These are phyloP conservation scores for Sebastes trivittatus DNA, from an alignment of 2,797 vertebrate species.

Conservation along the genomic window DNA sequence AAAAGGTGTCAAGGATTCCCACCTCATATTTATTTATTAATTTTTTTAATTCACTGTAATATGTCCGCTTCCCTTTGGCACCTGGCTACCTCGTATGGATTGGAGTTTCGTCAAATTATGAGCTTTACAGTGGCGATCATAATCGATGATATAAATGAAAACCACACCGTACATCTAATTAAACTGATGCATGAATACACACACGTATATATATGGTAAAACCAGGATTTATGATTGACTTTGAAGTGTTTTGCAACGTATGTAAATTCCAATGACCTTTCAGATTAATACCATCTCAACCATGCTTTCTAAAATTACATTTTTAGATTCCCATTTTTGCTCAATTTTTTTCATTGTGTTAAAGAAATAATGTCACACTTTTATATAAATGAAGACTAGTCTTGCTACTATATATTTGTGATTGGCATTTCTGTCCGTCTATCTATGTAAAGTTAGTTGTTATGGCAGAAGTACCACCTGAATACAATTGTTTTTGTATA, in stretches of 20 bases:
- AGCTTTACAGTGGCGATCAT: constrained; percentile 34
- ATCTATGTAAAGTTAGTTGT: not conserved
- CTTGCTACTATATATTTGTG: not conserved
- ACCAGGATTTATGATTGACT: constrained; percentile 43
- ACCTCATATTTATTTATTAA: constrained; percentile 42
- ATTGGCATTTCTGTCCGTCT: not conserved
- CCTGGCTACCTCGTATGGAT: not conserved
- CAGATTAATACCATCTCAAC: constrained; percentile 1
- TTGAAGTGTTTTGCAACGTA: constrained; percentile 9
- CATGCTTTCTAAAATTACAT: not conserved
- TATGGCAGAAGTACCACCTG: not conserved
- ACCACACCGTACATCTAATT: constrained; percentile 30
- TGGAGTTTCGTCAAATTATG: constrained; percentile 24
- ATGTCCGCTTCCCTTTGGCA: not conserved
- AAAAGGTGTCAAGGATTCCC: constrained; percentile 74
- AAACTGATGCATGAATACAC: constrained; percentile 27
- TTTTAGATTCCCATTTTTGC: not conserved
- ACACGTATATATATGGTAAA: not conserved
- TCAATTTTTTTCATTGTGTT: not conserved
- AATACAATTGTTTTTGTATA: constrained; percentile 31
- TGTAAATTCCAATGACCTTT: constrained; percentile 19
- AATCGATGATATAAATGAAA: constrained; percentile 51
- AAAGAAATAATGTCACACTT: not conserved
- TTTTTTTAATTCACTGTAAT: constrained; percentile 47
- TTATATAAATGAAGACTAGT: not conserved